Evolutionary conservation across 2,888 invertebrate species (phyloP).

Genomic region (Teinopalpus imperialis): DNA sequence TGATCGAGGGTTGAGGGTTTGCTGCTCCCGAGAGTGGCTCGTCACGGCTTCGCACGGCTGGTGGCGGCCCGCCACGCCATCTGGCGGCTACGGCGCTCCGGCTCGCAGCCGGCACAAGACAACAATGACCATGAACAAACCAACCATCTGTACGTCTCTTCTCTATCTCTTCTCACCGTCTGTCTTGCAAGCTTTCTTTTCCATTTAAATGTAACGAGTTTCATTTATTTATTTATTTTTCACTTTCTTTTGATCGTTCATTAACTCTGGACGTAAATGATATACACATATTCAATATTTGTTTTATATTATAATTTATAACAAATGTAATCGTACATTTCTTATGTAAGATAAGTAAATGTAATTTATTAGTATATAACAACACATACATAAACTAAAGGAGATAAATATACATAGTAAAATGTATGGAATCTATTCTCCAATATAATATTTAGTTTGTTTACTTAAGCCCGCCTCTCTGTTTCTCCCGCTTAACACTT

Average conservation of each 20-base stretch:
- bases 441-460: too few relatives aligned
- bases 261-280: too few relatives aligned
- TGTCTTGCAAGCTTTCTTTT: conserved; percentile 44
- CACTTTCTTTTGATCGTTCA: too few relatives aligned
- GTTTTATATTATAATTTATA: too few relatives aligned
- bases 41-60: conserved; percentile 86
- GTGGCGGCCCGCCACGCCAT: conserved; percentile 88
- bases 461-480: conserved; percentile 47
- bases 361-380: too few relatives aligned
- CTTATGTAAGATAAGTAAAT: too few relatives aligned
- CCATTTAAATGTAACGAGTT: conserved; percentile 28
- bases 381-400: too few relatives aligned
- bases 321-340: too few relatives aligned
- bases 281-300: too few relatives aligned
- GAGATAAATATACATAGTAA: too few relatives aligned
- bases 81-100: conserved; percentile 84
- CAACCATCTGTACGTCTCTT: conserved; percentile 80
- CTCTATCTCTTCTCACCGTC: conserved; percentile 55
- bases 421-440: too few relatives aligned
- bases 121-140: conserved; percentile 78
- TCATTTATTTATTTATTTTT: conserved; percentile 35
- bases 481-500: conserved; percentile 52
- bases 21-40: conserved; percentile 82
- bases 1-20: conserved; percentile 49
- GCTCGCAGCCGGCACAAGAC: conserved; percentile 76